phyloP scores from a whole-genome alignment of 2,797 vertebrate species.

The Knipowitschia caucasica region DNA sequence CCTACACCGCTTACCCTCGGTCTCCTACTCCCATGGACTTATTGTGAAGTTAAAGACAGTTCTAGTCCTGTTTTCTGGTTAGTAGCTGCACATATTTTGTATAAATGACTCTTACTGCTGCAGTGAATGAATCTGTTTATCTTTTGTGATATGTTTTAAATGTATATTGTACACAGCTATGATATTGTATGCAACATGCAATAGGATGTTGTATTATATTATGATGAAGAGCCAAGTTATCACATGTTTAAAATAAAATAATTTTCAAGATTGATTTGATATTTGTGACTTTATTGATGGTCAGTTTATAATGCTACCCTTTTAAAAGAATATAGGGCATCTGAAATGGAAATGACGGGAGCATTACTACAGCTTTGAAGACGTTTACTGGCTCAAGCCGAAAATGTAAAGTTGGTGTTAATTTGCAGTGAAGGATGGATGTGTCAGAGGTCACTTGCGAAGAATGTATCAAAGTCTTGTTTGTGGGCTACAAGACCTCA shows the following conservation, averaged over 20 bases:
- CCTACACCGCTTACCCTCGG: background rate
- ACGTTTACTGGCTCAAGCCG: constrained; percentile 6
- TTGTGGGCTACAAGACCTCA: constrained; percentile 14
- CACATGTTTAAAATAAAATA: background rate
- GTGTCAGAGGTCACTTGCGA: constrained; percentile 52
- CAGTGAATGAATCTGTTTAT: constrained; percentile 32
- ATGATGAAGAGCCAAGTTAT: constrained; percentile 17
- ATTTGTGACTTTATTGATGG: background rate
- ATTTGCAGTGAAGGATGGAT: constrained; percentile 42
- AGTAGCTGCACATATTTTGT: background rate
- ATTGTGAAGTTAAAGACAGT: constrained; percentile 6
- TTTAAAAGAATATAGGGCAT: too few species aligned
- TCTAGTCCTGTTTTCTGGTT: background rate
- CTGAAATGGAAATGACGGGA: too few species aligned
- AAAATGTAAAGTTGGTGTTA: constrained; percentile 70
- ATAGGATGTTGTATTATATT: constrained; percentile 13
- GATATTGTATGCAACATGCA: constrained; percentile 20
- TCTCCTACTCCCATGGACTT: constrained; percentile 26
- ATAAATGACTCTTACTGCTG: background rate
- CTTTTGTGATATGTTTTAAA: constrained; percentile 18
- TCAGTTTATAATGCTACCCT: too few species aligned
- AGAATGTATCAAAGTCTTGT: constrained; percentile 66
- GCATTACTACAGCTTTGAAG: too few species aligned
- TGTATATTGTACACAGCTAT: constrained; percentile 17
- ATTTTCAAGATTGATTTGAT: background rate